phyloP scores from a whole-genome alignment of 2,888 invertebrate genomes.

The Calliscelio sp. region DNA sequence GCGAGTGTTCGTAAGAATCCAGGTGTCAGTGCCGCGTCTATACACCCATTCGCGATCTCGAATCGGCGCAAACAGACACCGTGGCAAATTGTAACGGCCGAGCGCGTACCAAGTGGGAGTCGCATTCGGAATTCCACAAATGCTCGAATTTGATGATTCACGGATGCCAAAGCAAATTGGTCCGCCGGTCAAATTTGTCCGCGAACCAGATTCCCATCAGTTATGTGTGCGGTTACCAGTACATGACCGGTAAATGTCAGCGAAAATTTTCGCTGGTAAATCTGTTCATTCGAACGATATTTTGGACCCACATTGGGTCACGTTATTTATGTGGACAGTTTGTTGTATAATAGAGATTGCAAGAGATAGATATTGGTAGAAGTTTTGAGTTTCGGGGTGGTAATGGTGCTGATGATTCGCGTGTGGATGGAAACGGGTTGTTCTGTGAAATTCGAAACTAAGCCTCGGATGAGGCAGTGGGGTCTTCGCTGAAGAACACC shows the following conservation, averaged over 20 bases:
- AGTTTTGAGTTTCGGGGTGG: no score
- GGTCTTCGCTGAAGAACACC: conserved; percentile 12
- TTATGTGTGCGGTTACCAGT: no score
- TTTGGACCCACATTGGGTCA: no score
- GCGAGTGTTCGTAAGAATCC: conserved; percentile 57
- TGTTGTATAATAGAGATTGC: no score
- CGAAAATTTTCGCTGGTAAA: no score
- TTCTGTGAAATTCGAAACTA: conserved; percentile 38
- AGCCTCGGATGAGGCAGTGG: conserved; percentile 26
- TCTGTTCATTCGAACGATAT: no score
- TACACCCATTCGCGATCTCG: conserved; percentile 44
- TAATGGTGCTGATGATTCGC: no score
- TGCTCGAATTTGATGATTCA: conserved; percentile 43
- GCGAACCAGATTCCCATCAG: no score
- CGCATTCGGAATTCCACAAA: conserved; percentile 30
- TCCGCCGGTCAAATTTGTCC: background rate
- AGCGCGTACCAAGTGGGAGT: conserved; percentile 39
- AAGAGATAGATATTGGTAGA: no score
- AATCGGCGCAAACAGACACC: conserved; percentile 33
- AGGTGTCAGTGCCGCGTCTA: conserved; percentile 52
- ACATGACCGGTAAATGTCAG: no score
- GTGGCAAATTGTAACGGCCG: conserved; percentile 35
- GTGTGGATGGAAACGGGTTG: no score
- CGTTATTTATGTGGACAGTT: no score
- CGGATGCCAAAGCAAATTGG: background rate